Evolutionary conservation across 37 sponge, comb jelly and placozoan species (phyloP).

Genomic region (Oopsacas minuta): DNA sequence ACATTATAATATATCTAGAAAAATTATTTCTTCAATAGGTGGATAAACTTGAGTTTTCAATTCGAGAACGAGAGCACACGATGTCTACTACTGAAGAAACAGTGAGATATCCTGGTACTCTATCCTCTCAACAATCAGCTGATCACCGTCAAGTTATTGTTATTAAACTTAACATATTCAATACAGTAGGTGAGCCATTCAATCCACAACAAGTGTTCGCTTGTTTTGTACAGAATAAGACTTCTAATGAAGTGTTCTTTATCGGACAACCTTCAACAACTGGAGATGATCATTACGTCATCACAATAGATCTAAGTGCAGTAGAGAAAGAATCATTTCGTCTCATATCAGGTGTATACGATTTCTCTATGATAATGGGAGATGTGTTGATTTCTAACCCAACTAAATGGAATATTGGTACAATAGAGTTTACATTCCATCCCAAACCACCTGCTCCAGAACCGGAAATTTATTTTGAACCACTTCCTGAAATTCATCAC

Average conservation of each 20-base stretch:
- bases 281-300: constrained; percentile 10
- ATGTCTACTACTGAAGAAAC: neutral
- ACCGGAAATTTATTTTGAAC: neutral
- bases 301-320: neutral
- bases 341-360: neutral
- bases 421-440: neutral
- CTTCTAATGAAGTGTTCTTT: neutral
- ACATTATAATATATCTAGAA: too few species aligned
- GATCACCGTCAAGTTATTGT: neutral
- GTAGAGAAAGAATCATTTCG: neutral
- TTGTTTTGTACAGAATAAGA: neutral
- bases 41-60: neutral
- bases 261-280: neutral
- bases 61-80: neutral
- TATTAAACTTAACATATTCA: neutral
- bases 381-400: neutral
- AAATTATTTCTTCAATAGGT: neutral
- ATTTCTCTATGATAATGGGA: neutral
- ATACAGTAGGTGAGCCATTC: neutral
- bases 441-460: neutral
- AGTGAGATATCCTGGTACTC: neutral
- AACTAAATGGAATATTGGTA: neutral
- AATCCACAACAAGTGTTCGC: neutral
- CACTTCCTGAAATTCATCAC: neutral
- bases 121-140: neutral